phyloP scores from a whole-genome alignment of 2,113 vertebrate species.

The Corynorhinus townsendii region DNA sequence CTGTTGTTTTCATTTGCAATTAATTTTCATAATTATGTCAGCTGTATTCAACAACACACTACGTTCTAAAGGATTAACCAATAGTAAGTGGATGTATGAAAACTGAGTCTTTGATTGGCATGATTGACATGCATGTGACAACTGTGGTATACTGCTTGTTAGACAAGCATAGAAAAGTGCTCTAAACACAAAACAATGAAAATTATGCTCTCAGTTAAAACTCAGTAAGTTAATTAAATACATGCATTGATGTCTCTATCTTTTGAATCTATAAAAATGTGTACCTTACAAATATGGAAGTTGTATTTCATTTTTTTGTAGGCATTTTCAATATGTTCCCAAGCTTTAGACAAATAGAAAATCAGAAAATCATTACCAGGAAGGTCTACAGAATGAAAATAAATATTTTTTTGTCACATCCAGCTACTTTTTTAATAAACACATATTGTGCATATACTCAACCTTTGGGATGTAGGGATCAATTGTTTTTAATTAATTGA shows the following conservation, averaged over 20 bases:
- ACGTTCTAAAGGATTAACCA: neutral
- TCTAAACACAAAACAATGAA: constrained; percentile 2
- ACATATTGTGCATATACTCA: neutral
- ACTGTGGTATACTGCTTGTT: neutral
- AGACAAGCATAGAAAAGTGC: neutral
- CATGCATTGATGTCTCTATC: neutral
- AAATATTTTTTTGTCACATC: constrained; percentile 48
- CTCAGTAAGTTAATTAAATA: constrained; percentile 1
- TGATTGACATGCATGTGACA: neutral
- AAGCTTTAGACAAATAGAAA: constrained; percentile 46
- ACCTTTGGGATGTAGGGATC: neutral
- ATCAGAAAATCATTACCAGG: constrained; percentile 13
- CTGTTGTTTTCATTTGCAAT: constrained; percentile 53
- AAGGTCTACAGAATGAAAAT: constrained; percentile 51
- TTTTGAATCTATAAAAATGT: constrained; percentile 32
- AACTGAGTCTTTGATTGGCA: neutral
- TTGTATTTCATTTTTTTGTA: neutral
- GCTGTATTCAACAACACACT: constrained; percentile 11
- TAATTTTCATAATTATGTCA: constrained; percentile 44
- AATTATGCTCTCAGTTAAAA: constrained; percentile 21
- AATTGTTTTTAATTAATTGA: constrained; percentile 52
- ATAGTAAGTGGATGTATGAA: neutral
- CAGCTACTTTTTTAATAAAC: constrained; percentile 34
- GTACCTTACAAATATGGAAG: neutral
- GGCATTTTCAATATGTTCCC: constrained; percentile 27